Evolutionary conservation across 2,797 vertebrate species (phyloP).

Genomic region (Nyctibius grandis): DNA sequence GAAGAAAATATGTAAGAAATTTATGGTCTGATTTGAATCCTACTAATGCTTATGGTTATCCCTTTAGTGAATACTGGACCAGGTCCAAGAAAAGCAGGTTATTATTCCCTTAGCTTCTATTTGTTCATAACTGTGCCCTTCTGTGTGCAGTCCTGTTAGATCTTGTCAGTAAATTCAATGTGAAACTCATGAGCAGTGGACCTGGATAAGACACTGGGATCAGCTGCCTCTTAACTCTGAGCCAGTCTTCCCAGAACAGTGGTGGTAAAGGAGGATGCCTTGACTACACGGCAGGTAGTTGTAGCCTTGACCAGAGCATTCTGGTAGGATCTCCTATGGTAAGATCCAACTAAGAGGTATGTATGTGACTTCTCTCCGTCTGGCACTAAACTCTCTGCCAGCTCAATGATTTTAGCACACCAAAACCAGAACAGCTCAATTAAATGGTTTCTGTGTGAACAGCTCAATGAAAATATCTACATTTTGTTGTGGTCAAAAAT

Average conservation of each 20-base stretch:
- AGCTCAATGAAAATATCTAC: neutral
- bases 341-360: neutral
- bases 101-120: slow-evolving; percentile 1
- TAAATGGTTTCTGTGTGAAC: neutral
- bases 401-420: neutral
- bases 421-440: slow-evolving; percentile 1
- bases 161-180: neutral
- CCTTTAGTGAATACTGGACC: neutral
- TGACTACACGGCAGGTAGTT: neutral
- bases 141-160: neutral
- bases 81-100: slow-evolving; percentile 31
- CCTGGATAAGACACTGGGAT: neutral
- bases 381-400: neutral
- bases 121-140: neutral
- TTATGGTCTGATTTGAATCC: slow-evolving; percentile 8
- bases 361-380: neutral
- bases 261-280: neutral
- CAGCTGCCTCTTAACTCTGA: neutral
- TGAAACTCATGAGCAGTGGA: neutral
- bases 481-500: neutral
- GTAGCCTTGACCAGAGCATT: neutral
- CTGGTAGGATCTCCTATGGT: neutral
- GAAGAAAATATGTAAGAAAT: slow-evolving; percentile 20
- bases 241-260: neutral
- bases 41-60: neutral